Evolutionary conservation across 2,888 invertebrate species (phyloP).

Genomic region (Caenorhabditis japonica): DNA sequence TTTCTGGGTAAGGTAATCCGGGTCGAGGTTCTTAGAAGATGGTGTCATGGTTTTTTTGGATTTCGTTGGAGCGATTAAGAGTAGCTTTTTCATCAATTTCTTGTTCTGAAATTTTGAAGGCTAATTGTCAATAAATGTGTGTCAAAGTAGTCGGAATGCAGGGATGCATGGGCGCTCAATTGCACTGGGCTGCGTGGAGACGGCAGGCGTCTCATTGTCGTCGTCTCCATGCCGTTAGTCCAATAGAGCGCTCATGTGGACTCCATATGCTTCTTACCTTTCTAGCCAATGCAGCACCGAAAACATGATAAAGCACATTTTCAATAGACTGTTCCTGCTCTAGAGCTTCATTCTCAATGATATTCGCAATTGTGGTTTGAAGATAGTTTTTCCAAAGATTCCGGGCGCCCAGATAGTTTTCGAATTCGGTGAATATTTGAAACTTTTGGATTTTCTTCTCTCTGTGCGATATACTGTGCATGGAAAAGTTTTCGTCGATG

Average conservation of each 20-base stretch:
- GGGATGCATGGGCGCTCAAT: too few relatives aligned
- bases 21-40: constrained; percentile 30
- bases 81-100: constrained; percentile 10
- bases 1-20: constrained; percentile 17
- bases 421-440: constrained; percentile 32
- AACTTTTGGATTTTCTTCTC: constrained; percentile 46
- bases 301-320: constrained; percentile 4
- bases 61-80: background rate
- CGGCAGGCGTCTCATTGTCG: too few relatives aligned
- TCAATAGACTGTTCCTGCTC: constrained; percentile 19
- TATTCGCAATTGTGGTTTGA: constrained; percentile 1
- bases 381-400: constrained; percentile 32
- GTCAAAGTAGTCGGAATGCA: too few relatives aligned
- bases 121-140: background rate
- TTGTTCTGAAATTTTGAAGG: constrained; percentile 15
- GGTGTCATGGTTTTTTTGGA: constrained; percentile 8
- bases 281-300: constrained; percentile 17
- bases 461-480: constrained; percentile 33
- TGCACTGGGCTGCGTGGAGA: too few relatives aligned
- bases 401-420: constrained; percentile 4
- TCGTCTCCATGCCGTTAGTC: too few relatives aligned
- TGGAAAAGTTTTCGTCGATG: constrained; percentile 29
- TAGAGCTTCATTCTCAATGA: constrained; percentile 10
- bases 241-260: too few relatives aligned
- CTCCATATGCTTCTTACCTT: too few relatives aligned